Evolutionary conservation across 1,140 invertebrate species (phyloP).

Genomic region (Zeugodacus cucurbitae): DNA sequence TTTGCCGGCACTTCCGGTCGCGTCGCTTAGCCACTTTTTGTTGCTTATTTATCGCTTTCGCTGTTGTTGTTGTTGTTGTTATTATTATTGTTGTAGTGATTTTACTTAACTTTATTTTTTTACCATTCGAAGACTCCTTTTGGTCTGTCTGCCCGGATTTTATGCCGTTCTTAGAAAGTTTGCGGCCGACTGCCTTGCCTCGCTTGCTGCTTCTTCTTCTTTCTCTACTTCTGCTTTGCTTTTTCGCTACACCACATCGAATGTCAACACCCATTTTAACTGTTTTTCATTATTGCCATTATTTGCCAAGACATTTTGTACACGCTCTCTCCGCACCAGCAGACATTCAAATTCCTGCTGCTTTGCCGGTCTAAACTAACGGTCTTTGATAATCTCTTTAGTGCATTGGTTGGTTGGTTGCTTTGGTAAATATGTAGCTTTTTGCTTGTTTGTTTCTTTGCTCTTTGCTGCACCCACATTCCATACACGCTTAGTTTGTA

Average conservation of each 20-base stretch:
- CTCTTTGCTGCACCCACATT: constrained; percentile 27
- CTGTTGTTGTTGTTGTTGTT: not conserved
- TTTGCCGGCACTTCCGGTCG: constrained; percentile 22
- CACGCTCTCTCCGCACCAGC: not conserved
- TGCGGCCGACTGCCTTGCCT: not conserved
- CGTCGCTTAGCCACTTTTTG: not conserved
- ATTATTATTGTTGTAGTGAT: not conserved
- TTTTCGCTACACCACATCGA: not conserved
- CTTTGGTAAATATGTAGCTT: constrained; percentile 2
- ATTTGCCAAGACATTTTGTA: not conserved
- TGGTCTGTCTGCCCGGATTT: not conserved
- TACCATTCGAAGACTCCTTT: not conserved
- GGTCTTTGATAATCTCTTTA: constrained; percentile 33
- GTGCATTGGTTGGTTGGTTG: constrained; percentile 11
- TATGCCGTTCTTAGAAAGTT: not conserved
- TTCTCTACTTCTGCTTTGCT: not conserved
- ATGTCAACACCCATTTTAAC: constrained; percentile 40
- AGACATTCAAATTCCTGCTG: not conserved
- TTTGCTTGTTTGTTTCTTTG: not conserved
- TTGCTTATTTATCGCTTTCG: not conserved
- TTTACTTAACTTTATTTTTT: too few relatives aligned
- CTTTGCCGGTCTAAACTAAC: not conserved
- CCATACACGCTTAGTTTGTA: not conserved
- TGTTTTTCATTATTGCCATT: constrained; percentile 35
- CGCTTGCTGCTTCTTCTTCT: not conserved